Evolutionary conservation across 2,113 vertebrate species (phyloP).

Genomic region (Solea solea): DNA sequence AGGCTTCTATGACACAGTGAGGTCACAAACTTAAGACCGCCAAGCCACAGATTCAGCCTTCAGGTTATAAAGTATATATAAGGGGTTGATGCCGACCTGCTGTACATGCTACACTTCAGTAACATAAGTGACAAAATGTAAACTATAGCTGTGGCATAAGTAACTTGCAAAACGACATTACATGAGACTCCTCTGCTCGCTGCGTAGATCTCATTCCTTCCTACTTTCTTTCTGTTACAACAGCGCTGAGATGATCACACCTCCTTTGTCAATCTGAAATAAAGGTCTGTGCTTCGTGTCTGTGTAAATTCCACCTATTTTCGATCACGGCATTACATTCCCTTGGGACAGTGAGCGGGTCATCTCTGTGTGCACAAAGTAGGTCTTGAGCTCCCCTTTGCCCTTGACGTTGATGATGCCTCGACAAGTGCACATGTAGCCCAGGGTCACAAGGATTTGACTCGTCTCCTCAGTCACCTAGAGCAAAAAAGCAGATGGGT

Average conservation of each 20-base stretch:
- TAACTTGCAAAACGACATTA: slow-evolving; percentile 40
- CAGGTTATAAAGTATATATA: slow-evolving; percentile 39
- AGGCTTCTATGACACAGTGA: not conserved
- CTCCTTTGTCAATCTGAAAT: slow-evolving; percentile 17
- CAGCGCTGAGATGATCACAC: slow-evolving; percentile 23
- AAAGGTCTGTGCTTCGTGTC: slow-evolving; percentile 25
- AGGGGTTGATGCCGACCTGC: slow-evolving; percentile 45
- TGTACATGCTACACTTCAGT: slow-evolving; percentile 66
- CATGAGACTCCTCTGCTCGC: slow-evolving; percentile 6
- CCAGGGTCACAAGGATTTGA: slow-evolving; percentile 86
- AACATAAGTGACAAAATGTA: slow-evolving; percentile 66
- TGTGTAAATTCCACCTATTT: slow-evolving; percentile 21
- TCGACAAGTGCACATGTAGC: slow-evolving; percentile 93
- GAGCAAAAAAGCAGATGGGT: slow-evolving; percentile 30
- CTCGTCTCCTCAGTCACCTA: slow-evolving; percentile 95
- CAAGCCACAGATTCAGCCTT: slow-evolving; percentile 25
- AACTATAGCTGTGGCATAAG: slow-evolving; percentile 58
- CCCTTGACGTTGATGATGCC: slow-evolving; percentile 98
- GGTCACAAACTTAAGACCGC: not conserved
- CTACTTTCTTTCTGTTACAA: slow-evolving; percentile 19
- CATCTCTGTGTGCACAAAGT: slow-evolving; percentile 97
- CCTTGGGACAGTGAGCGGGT: slow-evolving; percentile 93
- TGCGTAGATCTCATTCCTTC: slow-evolving; percentile 10
- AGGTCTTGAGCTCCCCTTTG: slow-evolving; percentile 96
- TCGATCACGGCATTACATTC: slow-evolving; percentile 76